Percentiles rank a stretch among this genome's conserved stretches.
phyloP scores from a whole-genome alignment of 2,113 vertebrate species.

The Caranx melampygus region DNA sequence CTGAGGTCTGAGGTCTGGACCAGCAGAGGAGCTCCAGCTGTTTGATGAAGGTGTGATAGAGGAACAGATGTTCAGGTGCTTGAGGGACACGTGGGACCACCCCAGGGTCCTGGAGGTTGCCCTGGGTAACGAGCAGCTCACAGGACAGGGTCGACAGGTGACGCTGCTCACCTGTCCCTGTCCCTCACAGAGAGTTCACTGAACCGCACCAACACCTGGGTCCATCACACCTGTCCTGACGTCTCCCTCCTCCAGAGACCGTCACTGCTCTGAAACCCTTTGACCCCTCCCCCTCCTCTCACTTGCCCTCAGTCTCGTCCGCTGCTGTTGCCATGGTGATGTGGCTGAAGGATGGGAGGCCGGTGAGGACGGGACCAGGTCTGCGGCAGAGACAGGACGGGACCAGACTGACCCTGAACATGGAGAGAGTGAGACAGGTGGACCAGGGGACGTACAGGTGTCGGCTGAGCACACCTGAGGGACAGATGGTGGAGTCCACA shows the following conservation, averaged over 20 bases:
- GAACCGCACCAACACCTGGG: no score
- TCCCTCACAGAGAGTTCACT: no score
- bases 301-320: conserved; percentile 24
- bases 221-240: background rate
- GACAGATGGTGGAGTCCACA: conserved; percentile 14
- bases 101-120: no score
- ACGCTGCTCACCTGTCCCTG: no score
- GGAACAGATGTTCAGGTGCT: no score
- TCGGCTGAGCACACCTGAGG: conserved; percentile 39
- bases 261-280: background rate
- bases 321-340: conserved; percentile 22
- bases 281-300: background rate
- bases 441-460: conserved; percentile 50
- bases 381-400: conserved; percentile 43
- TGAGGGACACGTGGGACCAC: no score
- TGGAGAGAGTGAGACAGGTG: conserved; percentile 44
- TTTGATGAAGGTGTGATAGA: no score
- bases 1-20: no score
- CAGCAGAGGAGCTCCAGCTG: no score
- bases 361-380: background rate
- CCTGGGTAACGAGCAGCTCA: no score
- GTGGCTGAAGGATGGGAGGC: conserved; percentile 48
- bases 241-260: background rate
- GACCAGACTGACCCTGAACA: conserved; percentile 15
- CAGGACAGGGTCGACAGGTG: no score